phyloP scores from a whole-genome alignment of 2,888 invertebrate species.

The Habroteleia sp. region DNA sequence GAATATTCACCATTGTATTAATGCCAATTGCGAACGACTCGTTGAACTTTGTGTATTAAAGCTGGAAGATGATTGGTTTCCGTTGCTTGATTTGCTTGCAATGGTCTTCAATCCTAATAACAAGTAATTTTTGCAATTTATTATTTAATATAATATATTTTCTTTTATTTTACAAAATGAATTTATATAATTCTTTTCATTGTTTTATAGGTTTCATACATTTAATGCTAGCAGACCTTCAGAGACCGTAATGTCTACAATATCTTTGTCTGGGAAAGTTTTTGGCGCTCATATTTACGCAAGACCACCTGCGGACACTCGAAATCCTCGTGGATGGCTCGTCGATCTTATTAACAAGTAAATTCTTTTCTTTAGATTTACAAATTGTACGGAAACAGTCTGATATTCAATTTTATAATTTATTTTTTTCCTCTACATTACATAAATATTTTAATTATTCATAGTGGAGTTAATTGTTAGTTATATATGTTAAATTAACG shows the following conservation, averaged over 20 bases:
- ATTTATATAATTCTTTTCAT: neutral
- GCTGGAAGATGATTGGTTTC: slow-evolving; percentile 93
- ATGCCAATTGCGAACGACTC: slow-evolving; percentile 95
- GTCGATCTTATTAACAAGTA: slow-evolving; percentile 95
- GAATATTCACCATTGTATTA: slow-evolving; percentile 97
- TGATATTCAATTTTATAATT: no score
- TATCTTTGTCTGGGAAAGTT: slow-evolving; percentile 79
- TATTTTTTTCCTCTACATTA: no score
- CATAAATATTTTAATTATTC: no score
- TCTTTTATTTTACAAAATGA: no score
- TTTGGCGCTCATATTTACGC: slow-evolving; percentile 89
- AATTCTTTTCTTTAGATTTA: neutral
- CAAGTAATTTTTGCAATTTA: slow-evolving; percentile 91
- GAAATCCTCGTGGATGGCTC: slow-evolving; percentile 96
- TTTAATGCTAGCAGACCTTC: slow-evolving; percentile 90
- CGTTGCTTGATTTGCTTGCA: slow-evolving; percentile 93
- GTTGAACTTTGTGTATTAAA: slow-evolving; percentile 96
- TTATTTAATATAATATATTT: no score
- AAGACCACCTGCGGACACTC: slow-evolving; percentile 88
- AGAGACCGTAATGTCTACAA: slow-evolving; percentile 84
- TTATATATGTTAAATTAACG: no score
- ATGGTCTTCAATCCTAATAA: slow-evolving; percentile 97
- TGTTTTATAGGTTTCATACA: slow-evolving; percentile 88
- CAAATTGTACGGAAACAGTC: no score
- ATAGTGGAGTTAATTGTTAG: no score